These are phyloP conservation scores for Epinotia brunnichana DNA, from an alignment of 2,888 invertebrate genomes.

Conservation along the genomic window DNA sequence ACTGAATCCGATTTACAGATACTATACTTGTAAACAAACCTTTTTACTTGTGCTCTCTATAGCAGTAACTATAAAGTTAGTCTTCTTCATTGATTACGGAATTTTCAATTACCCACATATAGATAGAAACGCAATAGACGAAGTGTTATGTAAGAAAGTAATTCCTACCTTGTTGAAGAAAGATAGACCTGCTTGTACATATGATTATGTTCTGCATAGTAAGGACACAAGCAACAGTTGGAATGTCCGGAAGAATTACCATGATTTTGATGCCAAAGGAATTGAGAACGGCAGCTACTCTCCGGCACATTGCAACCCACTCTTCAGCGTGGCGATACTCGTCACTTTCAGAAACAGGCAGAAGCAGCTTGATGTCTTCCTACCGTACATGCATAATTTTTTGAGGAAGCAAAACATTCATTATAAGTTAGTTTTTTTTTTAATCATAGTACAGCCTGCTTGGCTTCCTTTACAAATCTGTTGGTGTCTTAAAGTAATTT, in stretches of 20 bases:
- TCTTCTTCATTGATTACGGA: slow-evolving; percentile 57
- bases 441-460: background rate
- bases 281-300: slow-evolving; percentile 58
- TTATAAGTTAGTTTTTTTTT: slow-evolving; percentile 81
- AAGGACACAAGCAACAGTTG: slow-evolving; percentile 53
- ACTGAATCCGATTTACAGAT: slow-evolving; percentile 53
- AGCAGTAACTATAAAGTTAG: slow-evolving; percentile 54
- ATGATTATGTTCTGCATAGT: slow-evolving; percentile 62
- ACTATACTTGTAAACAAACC: slow-evolving; percentile 31
- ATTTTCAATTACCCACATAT: slow-evolving; percentile 63
- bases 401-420: slow-evolving; percentile 92
- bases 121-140: slow-evolving; percentile 54
- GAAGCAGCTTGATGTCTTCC: slow-evolving; percentile 89
- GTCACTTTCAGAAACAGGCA: slow-evolving; percentile 91
- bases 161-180: slow-evolving; percentile 53
- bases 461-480: no score
- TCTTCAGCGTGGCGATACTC: slow-evolving; percentile 89
- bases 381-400: slow-evolving; percentile 94
- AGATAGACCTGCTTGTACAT: slow-evolving; percentile 62
- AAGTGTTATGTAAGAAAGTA: slow-evolving; percentile 56
- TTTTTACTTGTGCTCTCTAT: slow-evolving; percentile 54
- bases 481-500: no score
- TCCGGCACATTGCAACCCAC: slow-evolving; percentile 68
- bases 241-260: slow-evolving; percentile 57
- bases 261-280: slow-evolving; percentile 52